Evolutionary conservation across 2,113 vertebrate species (phyloP).

Genomic region (Opisthocomus hoazin): DNA sequence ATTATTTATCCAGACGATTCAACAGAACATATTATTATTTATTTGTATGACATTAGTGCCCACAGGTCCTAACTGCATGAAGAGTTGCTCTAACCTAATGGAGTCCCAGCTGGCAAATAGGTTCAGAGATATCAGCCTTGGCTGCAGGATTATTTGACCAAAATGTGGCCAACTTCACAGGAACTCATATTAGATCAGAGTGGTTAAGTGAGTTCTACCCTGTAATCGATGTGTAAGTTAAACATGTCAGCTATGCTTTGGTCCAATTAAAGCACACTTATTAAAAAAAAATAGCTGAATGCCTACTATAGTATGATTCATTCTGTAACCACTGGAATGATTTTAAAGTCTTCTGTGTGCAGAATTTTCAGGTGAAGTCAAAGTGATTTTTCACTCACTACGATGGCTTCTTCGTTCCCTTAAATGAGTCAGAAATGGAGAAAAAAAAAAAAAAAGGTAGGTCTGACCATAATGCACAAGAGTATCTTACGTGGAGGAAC

Average conservation of each 20-base stretch:
- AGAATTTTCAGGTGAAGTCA: not conserved
- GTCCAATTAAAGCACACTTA: conserved; percentile 5
- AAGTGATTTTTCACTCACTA: not conserved
- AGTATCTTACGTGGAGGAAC: not conserved
- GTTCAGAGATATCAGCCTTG: not conserved
- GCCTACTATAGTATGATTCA: not conserved
- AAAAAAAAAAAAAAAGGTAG: not conserved
- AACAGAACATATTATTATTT: not conserved
- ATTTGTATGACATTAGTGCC: not conserved
- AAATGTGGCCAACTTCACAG: not conserved
- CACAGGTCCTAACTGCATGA: not conserved
- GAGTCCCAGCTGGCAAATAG: conserved; percentile 5
- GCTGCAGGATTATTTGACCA: not conserved
- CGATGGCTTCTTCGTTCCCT: not conserved
- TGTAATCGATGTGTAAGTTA: not conserved
- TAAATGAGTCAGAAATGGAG: not conserved
- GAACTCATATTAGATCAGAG: not conserved
- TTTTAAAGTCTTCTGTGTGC: not conserved
- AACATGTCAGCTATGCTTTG: not conserved
- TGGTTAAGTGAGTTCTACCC: not conserved
- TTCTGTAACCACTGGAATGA: not conserved
- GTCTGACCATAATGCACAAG: not conserved
- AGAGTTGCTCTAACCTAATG: not conserved
- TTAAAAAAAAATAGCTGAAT: not conserved
- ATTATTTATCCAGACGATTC: conserved; percentile 16